These are phyloP conservation scores for Cavia aperea DNA, from an alignment of 2,113 vertebrate genomes.

Conservation along the genomic window DNA sequence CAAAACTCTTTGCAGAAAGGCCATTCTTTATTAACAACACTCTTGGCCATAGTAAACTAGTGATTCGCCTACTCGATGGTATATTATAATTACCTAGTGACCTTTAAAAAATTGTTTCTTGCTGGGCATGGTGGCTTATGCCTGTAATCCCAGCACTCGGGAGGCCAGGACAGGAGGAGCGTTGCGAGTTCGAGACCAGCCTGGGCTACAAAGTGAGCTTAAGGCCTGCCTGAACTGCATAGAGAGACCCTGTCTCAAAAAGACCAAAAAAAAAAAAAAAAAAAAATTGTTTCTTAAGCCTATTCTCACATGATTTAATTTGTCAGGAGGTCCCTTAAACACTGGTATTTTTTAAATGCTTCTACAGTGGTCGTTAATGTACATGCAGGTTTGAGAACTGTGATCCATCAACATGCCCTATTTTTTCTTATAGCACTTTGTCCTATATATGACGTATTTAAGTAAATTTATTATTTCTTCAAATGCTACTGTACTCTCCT, in stretches of 20 bases:
- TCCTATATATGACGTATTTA: neutral
- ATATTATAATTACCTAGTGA: neutral
- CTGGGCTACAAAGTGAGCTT: no score
- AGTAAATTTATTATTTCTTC: neutral
- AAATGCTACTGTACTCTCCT: neutral
- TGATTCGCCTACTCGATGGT: neutral
- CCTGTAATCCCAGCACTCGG: no score
- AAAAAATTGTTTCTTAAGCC: neutral
- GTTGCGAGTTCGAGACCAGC: no score
- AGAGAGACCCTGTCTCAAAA: no score
- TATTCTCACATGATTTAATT: neutral
- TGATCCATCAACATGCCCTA: neutral
- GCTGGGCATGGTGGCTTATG: no score
- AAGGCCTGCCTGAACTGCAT: no score
- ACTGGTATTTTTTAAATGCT: neutral
- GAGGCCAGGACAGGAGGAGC: no score
- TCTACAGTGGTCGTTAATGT: neutral
- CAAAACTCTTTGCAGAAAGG: neutral
- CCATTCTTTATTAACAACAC: neutral
- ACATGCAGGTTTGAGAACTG: neutral
- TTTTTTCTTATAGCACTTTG: neutral
- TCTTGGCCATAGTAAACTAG: neutral
- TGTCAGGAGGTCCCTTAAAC: neutral
- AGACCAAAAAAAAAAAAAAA: no score
- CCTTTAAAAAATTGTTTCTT: neutral